These are phyloP conservation scores for Vulpes vulpes DNA, from an alignment of 2,113 vertebrate species.

Conservation along the genomic window DNA sequence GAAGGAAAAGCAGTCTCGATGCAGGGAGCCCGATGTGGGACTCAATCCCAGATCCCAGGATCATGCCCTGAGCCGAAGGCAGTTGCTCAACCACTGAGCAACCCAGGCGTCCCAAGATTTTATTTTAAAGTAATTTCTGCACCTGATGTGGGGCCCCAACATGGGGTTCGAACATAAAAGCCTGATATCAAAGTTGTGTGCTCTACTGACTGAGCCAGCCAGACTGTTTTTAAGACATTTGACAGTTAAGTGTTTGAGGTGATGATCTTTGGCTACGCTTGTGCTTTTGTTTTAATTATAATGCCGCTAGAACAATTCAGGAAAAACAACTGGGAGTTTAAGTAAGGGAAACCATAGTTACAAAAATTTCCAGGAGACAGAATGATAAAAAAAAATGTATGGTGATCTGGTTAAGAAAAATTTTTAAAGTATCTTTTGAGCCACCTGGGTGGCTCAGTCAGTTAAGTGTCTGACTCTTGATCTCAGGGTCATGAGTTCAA, in stretches of 20 bases:
- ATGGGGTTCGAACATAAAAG: not conserved
- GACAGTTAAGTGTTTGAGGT: not conserved
- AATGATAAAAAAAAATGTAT: not conserved
- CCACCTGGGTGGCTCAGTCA: not conserved
- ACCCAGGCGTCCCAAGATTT: not conserved
- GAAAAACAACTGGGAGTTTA: not conserved
- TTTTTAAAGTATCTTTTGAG: not conserved
- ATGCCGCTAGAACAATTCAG: not conserved
- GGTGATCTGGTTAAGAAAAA: not conserved
- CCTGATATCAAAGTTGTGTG: not conserved
- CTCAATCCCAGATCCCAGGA: not conserved
- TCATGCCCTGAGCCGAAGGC: not conserved
- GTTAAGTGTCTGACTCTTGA: not conserved
- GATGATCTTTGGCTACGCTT: not conserved
- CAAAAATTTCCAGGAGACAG: not conserved
- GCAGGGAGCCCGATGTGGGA: too few relatives aligned
- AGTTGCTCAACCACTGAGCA: not conserved
- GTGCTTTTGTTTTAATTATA: not conserved
- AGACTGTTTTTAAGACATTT: conserved; percentile 10
- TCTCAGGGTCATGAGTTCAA: not conserved
- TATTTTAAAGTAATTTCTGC: not conserved
- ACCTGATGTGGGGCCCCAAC: not conserved
- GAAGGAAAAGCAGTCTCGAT: too few relatives aligned
- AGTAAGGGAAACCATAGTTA: conserved; percentile 9
- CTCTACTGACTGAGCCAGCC: not conserved